phyloP scores from a whole-genome alignment of 2,113 vertebrate genomes.

The Bombycilla garrulus region DNA sequence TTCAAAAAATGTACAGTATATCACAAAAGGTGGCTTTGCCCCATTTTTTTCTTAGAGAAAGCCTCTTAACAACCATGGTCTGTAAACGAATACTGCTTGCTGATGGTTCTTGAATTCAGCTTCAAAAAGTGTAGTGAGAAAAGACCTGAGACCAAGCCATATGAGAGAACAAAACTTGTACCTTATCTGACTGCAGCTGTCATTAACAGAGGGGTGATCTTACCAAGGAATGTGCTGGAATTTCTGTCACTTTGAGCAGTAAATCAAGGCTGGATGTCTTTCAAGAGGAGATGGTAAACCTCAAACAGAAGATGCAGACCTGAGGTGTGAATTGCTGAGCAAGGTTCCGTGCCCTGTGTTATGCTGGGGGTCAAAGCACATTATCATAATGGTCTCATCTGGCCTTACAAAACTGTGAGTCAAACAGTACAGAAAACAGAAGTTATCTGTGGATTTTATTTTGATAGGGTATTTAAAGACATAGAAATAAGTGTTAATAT shows the following conservation, averaged over 20 bases:
- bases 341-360: not conserved
- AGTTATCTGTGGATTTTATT: constrained; percentile 2
- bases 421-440: not conserved
- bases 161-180: not conserved
- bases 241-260: not conserved
- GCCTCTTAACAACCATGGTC: not conserved
- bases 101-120: not conserved
- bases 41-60: not conserved
- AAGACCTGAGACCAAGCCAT: not conserved
- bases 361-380: not conserved
- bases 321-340: not conserved
- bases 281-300: not conserved
- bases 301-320: not conserved
- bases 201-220: not conserved
- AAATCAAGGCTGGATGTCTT: not conserved
- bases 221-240: not conserved
- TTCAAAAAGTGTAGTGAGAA: not conserved
- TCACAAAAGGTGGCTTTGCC: not conserved
- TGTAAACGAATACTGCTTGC: not conserved
- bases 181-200: not conserved
- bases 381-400: constrained; percentile 12
- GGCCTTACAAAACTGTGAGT: not conserved
- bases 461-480: constrained; percentile 1
- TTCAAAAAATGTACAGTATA: not conserved
- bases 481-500: not conserved